phyloP scores from a whole-genome alignment of 2,797 vertebrate genomes.

The Sebastes nivosus region DNA sequence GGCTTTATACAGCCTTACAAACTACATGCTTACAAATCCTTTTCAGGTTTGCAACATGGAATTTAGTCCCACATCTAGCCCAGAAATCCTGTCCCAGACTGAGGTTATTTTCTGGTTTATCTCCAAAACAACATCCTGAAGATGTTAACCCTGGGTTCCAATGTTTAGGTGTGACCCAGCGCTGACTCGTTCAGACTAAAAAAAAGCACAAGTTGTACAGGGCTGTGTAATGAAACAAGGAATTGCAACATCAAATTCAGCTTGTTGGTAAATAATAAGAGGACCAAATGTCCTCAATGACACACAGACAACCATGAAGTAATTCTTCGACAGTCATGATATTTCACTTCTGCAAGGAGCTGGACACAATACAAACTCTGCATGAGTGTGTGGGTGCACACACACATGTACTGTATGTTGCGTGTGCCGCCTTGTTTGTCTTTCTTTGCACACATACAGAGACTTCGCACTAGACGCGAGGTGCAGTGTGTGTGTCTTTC shows the following conservation, averaged over 20 bases:
- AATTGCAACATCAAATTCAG: constrained; percentile 14
- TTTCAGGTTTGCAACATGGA: background rate
- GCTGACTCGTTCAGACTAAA: background rate
- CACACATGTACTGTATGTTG: background rate
- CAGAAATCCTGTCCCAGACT: background rate
- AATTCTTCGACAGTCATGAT: background rate
- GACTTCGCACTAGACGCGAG: background rate
- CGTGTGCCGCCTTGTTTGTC: background rate
- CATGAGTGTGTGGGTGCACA: background rate
- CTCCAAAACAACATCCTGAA: background rate
- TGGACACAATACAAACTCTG: background rate
- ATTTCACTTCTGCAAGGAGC: constrained; percentile 13
- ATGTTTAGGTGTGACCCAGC: background rate
- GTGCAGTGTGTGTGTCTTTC: constrained; percentile 13
- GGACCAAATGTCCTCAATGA: constrained; percentile 1
- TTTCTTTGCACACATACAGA: background rate
- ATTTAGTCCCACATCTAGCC: too few relatives aligned
- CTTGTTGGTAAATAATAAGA: background rate
- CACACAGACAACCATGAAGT: background rate
- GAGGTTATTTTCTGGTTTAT: background rate
- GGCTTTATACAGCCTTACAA: too few relatives aligned
- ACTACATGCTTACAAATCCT: background rate
- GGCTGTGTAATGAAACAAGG: background rate
- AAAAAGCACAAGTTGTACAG: background rate
- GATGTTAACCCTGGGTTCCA: background rate